Conservation (phyloP, 2,113 vertebrate species). For the Laticauda laticaudata region DNA sequence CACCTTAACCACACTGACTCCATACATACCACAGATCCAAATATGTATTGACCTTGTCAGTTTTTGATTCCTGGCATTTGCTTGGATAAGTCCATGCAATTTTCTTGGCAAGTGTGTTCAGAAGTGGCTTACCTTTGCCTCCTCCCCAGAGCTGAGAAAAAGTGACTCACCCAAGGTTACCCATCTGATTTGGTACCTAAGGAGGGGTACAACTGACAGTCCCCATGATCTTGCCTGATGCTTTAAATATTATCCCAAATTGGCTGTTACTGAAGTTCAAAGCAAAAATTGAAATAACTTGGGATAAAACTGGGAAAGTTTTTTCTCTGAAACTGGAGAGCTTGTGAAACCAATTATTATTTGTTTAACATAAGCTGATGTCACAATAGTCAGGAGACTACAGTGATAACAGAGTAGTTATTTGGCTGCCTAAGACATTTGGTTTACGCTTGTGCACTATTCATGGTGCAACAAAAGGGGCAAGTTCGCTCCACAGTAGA, state of each 20-base stretch:
- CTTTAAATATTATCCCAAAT: neutral
- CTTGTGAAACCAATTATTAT: neutral
- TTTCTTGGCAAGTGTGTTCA: neutral
- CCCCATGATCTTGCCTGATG: neutral
- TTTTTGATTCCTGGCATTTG: neutral
- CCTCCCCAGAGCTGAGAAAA: neutral
- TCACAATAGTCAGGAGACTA: neutral
- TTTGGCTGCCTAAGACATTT: neutral
- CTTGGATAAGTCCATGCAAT: neutral
- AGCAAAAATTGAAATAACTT: neutral
- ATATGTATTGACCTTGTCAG: neutral
- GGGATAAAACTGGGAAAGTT: neutral
- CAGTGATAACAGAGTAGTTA: neutral
- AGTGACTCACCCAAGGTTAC: neutral
- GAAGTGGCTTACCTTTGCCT: neutral
- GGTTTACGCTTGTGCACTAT: neutral
- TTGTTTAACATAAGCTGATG: neutral
- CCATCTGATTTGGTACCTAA: neutral
- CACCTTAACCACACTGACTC: neutral
- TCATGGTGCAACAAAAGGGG: neutral
- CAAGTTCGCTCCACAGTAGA: neutral
- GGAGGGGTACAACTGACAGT: neutral
- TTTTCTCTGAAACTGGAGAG: neutral
- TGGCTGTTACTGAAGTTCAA: neutral
- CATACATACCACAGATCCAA: neutral